Evolutionary conservation across 2,797 vertebrate genomes (phyloP).

Genomic region (Streptopelia turtur): DNA sequence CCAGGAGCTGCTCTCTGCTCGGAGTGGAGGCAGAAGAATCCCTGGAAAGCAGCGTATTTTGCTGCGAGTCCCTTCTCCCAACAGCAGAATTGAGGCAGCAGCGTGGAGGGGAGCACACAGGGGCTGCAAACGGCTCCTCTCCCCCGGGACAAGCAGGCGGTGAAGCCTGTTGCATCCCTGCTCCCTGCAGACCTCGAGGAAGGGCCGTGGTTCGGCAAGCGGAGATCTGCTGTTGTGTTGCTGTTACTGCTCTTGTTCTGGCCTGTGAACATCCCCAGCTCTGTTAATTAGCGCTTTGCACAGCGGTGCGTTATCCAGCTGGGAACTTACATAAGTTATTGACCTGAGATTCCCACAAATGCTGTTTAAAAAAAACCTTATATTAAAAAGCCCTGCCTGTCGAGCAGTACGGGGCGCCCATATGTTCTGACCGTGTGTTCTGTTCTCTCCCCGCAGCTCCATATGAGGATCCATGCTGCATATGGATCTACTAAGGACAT

Average conservation of each 20-base stretch:
- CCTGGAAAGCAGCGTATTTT: neutral
- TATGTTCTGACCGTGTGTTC: neutral
- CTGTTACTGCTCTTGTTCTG: neutral
- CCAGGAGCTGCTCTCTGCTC: neutral
- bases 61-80: neutral
- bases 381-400: neutral
- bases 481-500: conserved; percentile 99
- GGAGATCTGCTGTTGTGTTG: neutral
- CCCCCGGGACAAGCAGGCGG: neutral
- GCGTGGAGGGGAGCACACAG: accelerated
- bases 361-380: neutral
- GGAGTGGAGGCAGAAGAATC: accelerated
- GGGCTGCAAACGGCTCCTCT: neutral
- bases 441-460: conserved; percentile 77
- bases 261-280: neutral
- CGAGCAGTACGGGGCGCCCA: accelerated
- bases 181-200: neutral
- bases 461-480: conserved; percentile 92
- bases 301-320: neutral
- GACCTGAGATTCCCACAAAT: neutral
- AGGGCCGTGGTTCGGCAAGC: neutral
- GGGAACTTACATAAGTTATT: neutral
- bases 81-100: neutral
- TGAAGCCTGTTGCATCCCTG: neutral
- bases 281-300: neutral